Percentiles rank a stretch among this genome's conserved stretches.
phyloP scores from a whole-genome alignment of 2,888 invertebrate genomes.

The Lepeophtheirus nordmannii region DNA sequence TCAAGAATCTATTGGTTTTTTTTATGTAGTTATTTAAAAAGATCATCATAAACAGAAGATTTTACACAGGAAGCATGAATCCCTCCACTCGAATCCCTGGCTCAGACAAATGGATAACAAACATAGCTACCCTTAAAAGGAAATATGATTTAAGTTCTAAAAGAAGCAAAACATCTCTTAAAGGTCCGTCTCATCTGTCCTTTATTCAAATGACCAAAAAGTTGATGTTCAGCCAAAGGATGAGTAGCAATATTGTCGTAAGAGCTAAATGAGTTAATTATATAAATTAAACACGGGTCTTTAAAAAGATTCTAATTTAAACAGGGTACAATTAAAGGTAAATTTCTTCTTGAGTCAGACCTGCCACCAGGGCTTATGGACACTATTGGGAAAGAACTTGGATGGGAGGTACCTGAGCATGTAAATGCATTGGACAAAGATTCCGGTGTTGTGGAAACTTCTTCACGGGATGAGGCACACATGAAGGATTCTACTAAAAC shows the following conservation, averaged over 20 bases:
- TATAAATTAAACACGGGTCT: not conserved
- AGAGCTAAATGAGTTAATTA: not conserved
- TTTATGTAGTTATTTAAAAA: too few species aligned
- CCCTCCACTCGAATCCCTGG: not conserved
- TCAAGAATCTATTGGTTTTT: too few species aligned
- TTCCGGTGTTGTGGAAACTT: not conserved
- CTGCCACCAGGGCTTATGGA: not conserved
- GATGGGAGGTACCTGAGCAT: not conserved
- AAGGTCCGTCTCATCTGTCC: not conserved
- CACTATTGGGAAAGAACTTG: not conserved
- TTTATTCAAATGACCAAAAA: not conserved
- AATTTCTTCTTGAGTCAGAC: not conserved
- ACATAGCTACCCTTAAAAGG: not conserved
- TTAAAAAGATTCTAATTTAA: not conserved
- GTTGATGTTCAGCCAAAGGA: not conserved
- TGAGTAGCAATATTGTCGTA: not conserved
- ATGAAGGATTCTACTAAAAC: not conserved
- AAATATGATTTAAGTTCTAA: not conserved
- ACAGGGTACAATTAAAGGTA: constrained; percentile 1
- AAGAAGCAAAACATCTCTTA: not conserved
- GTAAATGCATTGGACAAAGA: not conserved
- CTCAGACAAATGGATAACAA: not conserved
- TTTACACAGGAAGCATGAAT: too few species aligned
- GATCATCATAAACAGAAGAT: too few species aligned
- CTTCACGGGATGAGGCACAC: not conserved